phyloP scores from a whole-genome alignment of 2,113 vertebrate genomes.

The Microcebus ravelobensis region DNA sequence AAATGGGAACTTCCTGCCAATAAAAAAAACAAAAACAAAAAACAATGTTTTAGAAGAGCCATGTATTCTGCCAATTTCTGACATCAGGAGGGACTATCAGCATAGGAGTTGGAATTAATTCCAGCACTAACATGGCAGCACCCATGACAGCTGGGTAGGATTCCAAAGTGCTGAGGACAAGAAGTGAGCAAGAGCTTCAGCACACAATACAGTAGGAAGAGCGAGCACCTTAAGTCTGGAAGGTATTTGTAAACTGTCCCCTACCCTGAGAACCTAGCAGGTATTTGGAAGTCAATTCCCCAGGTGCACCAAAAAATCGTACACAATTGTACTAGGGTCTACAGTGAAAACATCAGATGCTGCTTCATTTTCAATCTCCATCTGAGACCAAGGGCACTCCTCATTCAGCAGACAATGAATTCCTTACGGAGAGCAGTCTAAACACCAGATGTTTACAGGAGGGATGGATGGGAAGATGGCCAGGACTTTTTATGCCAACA shows the following conservation, averaged over 20 bases:
- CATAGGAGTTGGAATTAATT: no score
- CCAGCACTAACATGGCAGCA: not conserved
- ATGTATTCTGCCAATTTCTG: not conserved
- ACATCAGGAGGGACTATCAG: not conserved
- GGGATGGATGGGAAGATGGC: fast-evolving
- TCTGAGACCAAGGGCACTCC: not conserved
- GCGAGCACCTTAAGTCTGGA: not conserved
- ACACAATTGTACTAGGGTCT: not conserved
- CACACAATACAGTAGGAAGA: not conserved
- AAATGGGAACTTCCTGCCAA: no score
- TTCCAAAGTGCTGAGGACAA: not conserved
- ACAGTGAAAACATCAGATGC: not conserved
- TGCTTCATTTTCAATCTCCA: not conserved
- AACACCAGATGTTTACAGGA: not conserved
- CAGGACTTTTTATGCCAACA: not conserved
- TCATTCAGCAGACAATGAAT: not conserved
- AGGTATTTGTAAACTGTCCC: not conserved
- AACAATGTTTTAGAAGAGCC: not conserved
- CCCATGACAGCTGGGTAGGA: not conserved
- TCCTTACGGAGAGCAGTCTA: not conserved
- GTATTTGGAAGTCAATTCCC: not conserved
- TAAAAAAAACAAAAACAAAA: no score
- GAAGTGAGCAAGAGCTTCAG: not conserved
- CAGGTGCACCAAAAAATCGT: not conserved
- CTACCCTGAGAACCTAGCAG: not conserved